Conservation (phyloP, 2,797 vertebrate genomes). For the Malurus leucopterus region DNA sequence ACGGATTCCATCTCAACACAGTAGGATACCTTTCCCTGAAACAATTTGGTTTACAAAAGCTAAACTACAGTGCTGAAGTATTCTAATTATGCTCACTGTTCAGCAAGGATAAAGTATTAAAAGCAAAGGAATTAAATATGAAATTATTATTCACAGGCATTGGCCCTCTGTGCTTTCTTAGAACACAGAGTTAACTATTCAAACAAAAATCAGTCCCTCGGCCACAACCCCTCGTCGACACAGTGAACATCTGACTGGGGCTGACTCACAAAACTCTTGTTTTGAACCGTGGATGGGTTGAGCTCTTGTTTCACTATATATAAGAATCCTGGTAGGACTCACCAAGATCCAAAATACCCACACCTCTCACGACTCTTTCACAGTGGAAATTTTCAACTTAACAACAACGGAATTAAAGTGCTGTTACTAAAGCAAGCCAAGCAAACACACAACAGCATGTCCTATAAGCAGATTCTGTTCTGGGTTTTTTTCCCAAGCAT, state of each 20-base stretch:
- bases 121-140: not conserved
- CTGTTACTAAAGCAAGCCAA: not conserved
- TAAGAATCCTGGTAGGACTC: not conserved
- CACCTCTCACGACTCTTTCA: not conserved
- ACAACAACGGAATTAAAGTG: not conserved
- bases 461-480: not conserved
- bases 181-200: not conserved
- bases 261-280: not conserved
- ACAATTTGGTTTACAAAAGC: not conserved
- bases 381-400: not conserved
- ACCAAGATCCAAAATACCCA: not conserved
- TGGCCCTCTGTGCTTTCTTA: accelerated
- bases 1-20: not conserved
- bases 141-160: not conserved
- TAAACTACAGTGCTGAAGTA: not conserved
- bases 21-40: not conserved
- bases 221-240: accelerated
- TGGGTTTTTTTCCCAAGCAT: not conserved
- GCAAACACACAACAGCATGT: not conserved
- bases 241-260: not conserved
- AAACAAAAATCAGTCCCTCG: not conserved
- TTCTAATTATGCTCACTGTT: not conserved
- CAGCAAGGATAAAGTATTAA: not conserved
- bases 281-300: not conserved
- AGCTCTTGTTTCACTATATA: not conserved